Evolutionary conservation across 2,113 vertebrate species (phyloP), one percentile per base, ranked within the genome.

Genomic region (Pangasianodon gigas): DNA sequence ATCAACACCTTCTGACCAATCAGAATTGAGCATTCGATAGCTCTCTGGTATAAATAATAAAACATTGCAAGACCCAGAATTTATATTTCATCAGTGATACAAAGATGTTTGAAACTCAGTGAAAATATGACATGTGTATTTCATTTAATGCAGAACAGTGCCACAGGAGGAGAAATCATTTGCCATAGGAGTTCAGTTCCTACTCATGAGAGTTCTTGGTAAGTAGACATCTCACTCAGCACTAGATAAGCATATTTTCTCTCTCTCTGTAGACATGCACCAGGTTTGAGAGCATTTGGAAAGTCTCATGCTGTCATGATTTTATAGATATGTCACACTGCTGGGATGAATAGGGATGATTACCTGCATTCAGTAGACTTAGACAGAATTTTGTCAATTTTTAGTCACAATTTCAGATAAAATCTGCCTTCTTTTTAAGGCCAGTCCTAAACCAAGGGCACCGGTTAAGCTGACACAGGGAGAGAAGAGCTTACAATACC

Each of bases 101-200:
- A 26, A 62, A 69, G 7, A 9, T 71, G 65, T 41, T 62, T 54
- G 79, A 48, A 32, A 13, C 41, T 14, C 19, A 29, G 79, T 67
- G 44, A 88, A n/a, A 87, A 29, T 37, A 14, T 56, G 67, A 32
- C 51, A 8, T 82, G n/a, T 71, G 24, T 88, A 16, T 89, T 26
- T 86, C 60, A 86, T 80, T 24, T 83, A 29, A 90, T 92, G 32
- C 94, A 99, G 98, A 79, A 96, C 96, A 56, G 98, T 99, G 90
- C 95, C 96, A 81, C 95, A 97, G 52, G 97, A 99, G 0, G 98
- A 99, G 87, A 99, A 99, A 91, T 99, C 98, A 0, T 99, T 99
- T 60, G 97, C 98, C 65, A 98, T 99, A 0, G 98, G 98, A 46
- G 94, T 99, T 1, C 98, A 99, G 91, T 99, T 99, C 94, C 92